Base-by-base conservation (phyloP, 1,140 invertebrate species). In the Drosophila orosa region DNA sequence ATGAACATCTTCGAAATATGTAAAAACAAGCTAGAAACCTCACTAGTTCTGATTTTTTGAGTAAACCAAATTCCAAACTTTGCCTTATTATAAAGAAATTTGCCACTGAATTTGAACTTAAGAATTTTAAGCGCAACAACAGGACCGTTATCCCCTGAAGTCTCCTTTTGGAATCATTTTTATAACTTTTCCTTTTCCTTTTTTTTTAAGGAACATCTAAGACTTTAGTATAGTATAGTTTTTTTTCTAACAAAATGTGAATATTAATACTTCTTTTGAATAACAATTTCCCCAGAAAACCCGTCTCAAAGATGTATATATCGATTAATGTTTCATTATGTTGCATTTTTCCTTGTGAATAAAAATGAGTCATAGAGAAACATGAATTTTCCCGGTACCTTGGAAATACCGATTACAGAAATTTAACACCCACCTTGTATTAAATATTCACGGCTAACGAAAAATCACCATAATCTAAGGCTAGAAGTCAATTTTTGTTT, bases 401-500 rank as follows among this genome's bases (percentile, higher is more conserved):
- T 3, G 17, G n/a, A 35, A n/a, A 8, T 24, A 35, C 50, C 50
- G 19, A 54, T 35, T 54, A 54, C 22, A 19, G 50, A 35, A 59
- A 40, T 56, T 40, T 56, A 40, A 55, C 25, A 37, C 17, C 25
- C 55, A 63, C 19, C 55, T 25, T 31, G 6, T 45, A 74, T 44
- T 45, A 19, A 54, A 73, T 61, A 73, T 73, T 73, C 45, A 74
- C 48, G 33, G 33, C 7, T 52, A 52, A 68, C 31, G 45, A 75
- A 76, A 76, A 58, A 75, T 48, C 42, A 54, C 50, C 57, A 55
- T 63, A 45, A 76, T 76, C 74, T 76, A 40, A 25, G 48, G 48
- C 27, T 50, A 73, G 48, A 73, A 74, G 71, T 74, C 69, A 74
- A 61, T 55, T 63, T 54, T 42, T 74, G 48, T 22, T 60, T 73